These are phyloP conservation scores for Calephelis virginiensis DNA, from an alignment of 1,140 invertebrate species.

Conservation along the genomic window DNA sequence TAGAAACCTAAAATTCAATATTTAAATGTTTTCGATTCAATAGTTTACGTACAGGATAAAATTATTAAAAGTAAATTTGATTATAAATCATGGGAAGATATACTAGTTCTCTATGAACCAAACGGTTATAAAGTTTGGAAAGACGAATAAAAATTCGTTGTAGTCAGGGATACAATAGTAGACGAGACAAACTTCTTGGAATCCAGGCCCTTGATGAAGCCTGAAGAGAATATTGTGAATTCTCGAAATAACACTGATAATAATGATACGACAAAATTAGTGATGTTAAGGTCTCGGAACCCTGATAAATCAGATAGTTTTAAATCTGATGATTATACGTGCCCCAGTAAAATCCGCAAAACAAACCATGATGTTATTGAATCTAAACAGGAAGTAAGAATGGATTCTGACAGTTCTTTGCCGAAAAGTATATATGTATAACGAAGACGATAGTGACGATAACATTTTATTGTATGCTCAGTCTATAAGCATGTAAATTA, in stretches of 20 bases:
- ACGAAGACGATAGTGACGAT: constrained; percentile 34
- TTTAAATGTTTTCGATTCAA: constrained; percentile 74
- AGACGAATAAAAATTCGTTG: constrained; percentile 41
- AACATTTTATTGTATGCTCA: constrained; percentile 35
- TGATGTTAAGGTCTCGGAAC: constrained; percentile 21
- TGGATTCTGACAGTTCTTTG: not conserved
- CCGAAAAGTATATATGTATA: constrained; percentile 21
- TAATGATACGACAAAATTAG: constrained; percentile 23
- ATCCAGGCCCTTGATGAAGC: constrained; percentile 32
- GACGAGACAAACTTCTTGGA: constrained; percentile 57
- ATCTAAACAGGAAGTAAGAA: not conserved
- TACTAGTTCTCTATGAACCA: constrained; percentile 63
- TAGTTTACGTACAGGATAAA: constrained; percentile 66
- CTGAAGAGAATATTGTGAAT: constrained; percentile 29
- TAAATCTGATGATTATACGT: constrained; percentile 35
- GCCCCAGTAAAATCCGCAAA: constrained; percentile 19
- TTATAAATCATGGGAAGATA: constrained; percentile 57
- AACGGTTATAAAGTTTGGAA: constrained; percentile 69
- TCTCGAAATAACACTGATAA: constrained; percentile 28
- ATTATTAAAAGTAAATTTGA: constrained; percentile 59
- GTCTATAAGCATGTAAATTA: constrained; percentile 24
- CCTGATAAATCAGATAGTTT: constrained; percentile 20
- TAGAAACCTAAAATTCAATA: constrained; percentile 67
- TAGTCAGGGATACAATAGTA: constrained; percentile 59
- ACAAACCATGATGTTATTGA: constrained; percentile 23